Evolutionary conservation across 2,113 vertebrate genomes (phyloP).

Genomic region (Pteropus alecto): DNA sequence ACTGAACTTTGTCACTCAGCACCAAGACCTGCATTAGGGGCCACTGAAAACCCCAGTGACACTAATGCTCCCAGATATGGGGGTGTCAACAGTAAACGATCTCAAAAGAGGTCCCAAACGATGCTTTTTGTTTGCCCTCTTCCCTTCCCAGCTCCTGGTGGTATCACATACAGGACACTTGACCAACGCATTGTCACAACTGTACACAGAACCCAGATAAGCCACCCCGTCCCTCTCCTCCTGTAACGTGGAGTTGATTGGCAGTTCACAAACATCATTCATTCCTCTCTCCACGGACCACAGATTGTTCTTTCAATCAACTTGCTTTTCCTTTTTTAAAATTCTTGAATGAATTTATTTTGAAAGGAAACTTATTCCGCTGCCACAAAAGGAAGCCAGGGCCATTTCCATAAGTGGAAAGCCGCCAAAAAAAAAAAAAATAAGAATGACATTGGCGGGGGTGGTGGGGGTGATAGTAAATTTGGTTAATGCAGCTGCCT

Average conservation of each 20-base stretch:
- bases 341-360: neutral
- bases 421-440: neutral
- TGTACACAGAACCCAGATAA: fast-evolving
- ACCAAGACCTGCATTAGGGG: neutral
- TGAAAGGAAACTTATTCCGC: neutral
- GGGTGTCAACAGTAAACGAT: neutral
- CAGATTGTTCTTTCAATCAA: neutral
- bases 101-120: neutral
- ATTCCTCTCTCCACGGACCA: neutral
- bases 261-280: neutral
- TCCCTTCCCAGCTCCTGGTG: no score
- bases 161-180: neutral
- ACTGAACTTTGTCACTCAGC: neutral
- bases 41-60: neutral
- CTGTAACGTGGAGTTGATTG: neutral
- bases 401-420: neutral
- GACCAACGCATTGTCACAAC: neutral
- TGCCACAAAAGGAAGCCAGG: neutral
- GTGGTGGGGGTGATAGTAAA: no score
- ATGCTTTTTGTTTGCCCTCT: neutral
- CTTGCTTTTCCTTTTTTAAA: neutral
- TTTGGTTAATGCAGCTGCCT: neutral
- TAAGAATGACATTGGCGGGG: neutral
- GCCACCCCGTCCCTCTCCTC: fast-evolving
- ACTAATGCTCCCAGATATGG: fast-evolving